A percentile compares a stretch with the other conserved stretches of the same genome.
These are phyloP conservation scores for Nothoprocta pentlandii DNA, from an alignment of 2,113 vertebrate genomes.

Conservation along the genomic window DNA sequence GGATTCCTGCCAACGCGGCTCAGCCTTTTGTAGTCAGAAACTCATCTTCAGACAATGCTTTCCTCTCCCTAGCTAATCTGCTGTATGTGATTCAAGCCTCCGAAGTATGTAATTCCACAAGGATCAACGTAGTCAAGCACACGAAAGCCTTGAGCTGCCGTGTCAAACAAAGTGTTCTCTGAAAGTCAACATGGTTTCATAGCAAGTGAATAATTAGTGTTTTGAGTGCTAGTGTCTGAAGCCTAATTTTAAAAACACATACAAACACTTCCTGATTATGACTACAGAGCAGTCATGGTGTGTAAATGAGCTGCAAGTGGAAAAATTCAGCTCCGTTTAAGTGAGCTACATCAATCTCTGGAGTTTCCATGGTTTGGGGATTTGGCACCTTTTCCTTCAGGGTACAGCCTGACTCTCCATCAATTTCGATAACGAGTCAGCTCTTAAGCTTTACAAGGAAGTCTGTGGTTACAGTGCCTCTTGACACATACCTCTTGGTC, in stretches of 20 bases:
- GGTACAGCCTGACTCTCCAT: background rate
- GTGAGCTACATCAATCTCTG: background rate
- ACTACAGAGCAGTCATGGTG: conserved; percentile 18
- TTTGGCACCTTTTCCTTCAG: background rate
- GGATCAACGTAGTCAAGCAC: background rate
- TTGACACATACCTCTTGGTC: background rate
- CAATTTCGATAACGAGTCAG: background rate
- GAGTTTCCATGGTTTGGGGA: background rate
- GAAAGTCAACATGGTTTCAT: background rate
- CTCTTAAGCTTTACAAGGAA: background rate
- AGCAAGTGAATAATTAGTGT: conserved; percentile 42
- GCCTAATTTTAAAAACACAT: background rate
- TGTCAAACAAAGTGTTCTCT: conserved; percentile 43
- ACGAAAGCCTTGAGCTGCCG: conserved; percentile 54
- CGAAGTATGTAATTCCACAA: conserved; percentile 31
- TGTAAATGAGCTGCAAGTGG: conserved; percentile 14
- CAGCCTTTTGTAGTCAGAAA: conserved; percentile 61
- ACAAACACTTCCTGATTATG: background rate
- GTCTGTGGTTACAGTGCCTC: background rate
- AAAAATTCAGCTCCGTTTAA: background rate
- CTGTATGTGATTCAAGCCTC: conserved; percentile 18
- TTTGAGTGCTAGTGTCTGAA: conserved; percentile 20
- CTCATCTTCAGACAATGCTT: conserved; percentile 39
- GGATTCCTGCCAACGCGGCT: conserved; percentile 3
- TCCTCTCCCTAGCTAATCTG: conserved; percentile 34